Percentiles rank a stretch among this genome's conserved stretches.
Conservation (phyloP, 1,140 invertebrate species). For the Zaprionus tsacasi region DNA sequence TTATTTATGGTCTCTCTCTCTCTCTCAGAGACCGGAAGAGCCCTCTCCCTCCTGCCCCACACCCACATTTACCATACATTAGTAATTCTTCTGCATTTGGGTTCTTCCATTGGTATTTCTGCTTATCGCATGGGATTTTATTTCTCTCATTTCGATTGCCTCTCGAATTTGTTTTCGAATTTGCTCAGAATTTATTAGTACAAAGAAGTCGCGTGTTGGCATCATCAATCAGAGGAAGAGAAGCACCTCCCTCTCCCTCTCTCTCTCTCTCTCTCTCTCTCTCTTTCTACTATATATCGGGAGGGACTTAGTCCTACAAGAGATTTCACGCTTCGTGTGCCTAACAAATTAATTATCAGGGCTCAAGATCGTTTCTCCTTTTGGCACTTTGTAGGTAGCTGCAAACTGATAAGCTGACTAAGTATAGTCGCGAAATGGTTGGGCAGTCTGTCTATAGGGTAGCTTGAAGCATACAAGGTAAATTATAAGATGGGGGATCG, state of each 20-base stretch:
- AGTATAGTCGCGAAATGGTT: not conserved
- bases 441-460: not conserved
- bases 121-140: slow-evolving; percentile 57
- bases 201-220: slow-evolving; percentile 70
- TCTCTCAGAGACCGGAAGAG: slow-evolving; percentile 62
- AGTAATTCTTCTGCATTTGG: slow-evolving; percentile 43
- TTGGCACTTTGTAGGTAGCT: slow-evolving; percentile 26
- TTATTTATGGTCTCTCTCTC: slow-evolving; percentile 69
- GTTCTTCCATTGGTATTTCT: slow-evolving; percentile 24
- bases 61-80: slow-evolving; percentile 22
- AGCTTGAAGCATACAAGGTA: too few relatives aligned
- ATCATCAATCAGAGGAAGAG: slow-evolving; percentile 76
- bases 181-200: slow-evolving; percentile 82
- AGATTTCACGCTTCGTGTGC: slow-evolving; percentile 69
- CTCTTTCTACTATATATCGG: slow-evolving; percentile 24
- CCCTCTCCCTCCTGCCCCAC: slow-evolving; percentile 8
- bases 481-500: too few relatives aligned
- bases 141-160: slow-evolving; percentile 36
- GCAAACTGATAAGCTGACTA: slow-evolving; percentile 20
- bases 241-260: not conserved
- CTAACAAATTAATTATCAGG: slow-evolving; percentile 61
- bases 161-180: slow-evolving; percentile 62
- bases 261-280: too few relatives aligned
- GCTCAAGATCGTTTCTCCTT: not conserved
- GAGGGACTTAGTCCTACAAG: slow-evolving; percentile 51